Evolutionary conservation across 2,888 invertebrate genomes (phyloP).

Genomic region (Drosophila mulleri): DNA sequence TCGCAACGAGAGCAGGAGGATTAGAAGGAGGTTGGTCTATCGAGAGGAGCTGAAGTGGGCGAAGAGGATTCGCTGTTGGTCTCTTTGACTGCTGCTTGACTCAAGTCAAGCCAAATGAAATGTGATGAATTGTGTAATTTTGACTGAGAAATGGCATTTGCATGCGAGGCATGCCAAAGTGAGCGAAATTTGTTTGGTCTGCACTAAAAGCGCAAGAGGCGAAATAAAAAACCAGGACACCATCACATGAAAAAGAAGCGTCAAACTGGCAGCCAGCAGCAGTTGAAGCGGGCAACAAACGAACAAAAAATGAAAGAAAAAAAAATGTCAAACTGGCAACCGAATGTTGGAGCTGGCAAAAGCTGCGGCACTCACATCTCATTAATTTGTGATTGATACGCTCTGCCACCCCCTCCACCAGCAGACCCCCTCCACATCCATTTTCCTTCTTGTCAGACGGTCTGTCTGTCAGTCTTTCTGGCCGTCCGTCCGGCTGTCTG

Average conservation of each 20-base stretch:
- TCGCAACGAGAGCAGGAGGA: conserved; percentile 12
- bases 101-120: conserved; percentile 73
- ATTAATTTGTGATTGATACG: conserved; percentile 84
- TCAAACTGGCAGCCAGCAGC: conserved; percentile 7
- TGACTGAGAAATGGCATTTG: conserved; percentile 77
- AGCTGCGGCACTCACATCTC: conserved; percentile 83
- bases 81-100: conserved; percentile 62
- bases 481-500: conserved; percentile 30
- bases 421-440: no score
- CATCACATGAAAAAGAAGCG: conserved; percentile 6
- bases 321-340: conserved; percentile 57
- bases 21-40: neutral
- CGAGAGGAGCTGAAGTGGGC: neutral
- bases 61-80: conserved; percentile 26
- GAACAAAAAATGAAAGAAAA: neutral
- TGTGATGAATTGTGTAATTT: conserved; percentile 84
- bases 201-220: conserved; percentile 67
- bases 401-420: conserved; percentile 35
- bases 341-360: conserved; percentile 61
- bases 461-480: neutral
- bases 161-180: conserved; percentile 73
- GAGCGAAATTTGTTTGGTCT: conserved; percentile 69
- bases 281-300: neutral
- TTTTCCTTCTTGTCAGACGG: neutral
- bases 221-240: conserved; percentile 33